phyloP scores from a whole-genome alignment of 2,797 vertebrate species.

The Amniataba percoides region DNA sequence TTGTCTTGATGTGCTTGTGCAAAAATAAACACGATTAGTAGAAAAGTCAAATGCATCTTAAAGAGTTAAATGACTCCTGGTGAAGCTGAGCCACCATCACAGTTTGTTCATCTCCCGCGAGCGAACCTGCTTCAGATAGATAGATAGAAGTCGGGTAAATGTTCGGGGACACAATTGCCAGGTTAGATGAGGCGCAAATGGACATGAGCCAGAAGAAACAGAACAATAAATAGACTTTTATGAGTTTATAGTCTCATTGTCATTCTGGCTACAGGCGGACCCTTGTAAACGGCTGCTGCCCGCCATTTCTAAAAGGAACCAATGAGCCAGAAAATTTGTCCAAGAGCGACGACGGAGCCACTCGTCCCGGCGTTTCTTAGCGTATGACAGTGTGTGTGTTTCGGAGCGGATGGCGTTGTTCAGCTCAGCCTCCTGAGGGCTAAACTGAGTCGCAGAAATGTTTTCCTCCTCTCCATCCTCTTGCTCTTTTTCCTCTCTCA shows the following conservation, averaged over 20 bases:
- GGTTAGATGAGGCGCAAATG: conserved; percentile 21
- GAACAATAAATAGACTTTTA: conserved; percentile 49
- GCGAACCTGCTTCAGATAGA: neutral
- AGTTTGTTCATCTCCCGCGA: neutral
- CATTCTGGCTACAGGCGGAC: conserved; percentile 39
- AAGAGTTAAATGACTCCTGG: neutral
- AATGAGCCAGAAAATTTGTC: conserved; percentile 71
- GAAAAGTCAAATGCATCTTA: too few species aligned
- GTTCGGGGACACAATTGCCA: neutral
- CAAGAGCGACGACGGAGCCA: conserved; percentile 50
- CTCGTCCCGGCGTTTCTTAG: conserved; percentile 42
- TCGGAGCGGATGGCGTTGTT: conserved; percentile 31
- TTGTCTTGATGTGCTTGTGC: too few species aligned
- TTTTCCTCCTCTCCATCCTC: conserved; percentile 24
- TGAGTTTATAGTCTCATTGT: conserved; percentile 52
- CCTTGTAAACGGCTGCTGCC: conserved; percentile 43
- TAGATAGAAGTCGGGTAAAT: too few species aligned
- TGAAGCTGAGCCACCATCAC: neutral
- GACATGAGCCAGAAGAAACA: conserved; percentile 19
- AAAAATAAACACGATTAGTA: too few species aligned
- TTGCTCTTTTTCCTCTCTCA: conserved; percentile 6
- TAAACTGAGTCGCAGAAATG: conserved; percentile 33
- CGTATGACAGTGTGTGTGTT: conserved; percentile 19
- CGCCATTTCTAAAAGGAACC: conserved; percentile 52
- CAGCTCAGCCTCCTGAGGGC: conserved; percentile 42